Evolutionary conservation across 2,113 vertebrate genomes (phyloP).

Genomic region (Mustelus asterias): DNA sequence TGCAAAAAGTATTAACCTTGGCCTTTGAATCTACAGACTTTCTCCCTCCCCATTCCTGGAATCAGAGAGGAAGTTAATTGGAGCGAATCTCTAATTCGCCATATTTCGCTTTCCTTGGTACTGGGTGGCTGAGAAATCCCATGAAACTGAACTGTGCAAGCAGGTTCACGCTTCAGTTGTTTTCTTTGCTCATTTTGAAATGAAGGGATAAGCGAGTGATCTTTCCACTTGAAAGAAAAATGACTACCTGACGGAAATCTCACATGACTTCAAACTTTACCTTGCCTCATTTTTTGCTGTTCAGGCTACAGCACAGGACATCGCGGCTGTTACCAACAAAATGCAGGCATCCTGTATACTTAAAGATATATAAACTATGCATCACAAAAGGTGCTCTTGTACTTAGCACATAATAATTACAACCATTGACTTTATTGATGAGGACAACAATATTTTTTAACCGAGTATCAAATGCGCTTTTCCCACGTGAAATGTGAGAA

Average conservation of each 20-base stretch:
- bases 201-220: neutral
- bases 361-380: neutral
- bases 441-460: slow-evolving; percentile 39
- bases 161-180: neutral
- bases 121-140: neutral
- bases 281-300: neutral
- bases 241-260: neutral
- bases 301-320: neutral
- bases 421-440: slow-evolving; percentile 42
- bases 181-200: neutral
- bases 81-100: neutral
- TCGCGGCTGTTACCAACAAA: neutral
- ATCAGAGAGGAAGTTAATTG: no score
- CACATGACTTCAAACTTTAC: neutral
- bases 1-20: neutral
- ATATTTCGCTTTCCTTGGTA: neutral
- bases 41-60: neutral
- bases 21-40: neutral
- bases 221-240: neutral
- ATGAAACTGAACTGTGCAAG: neutral
- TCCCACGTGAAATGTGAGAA: slow-evolving; percentile 43
- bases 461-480: slow-evolving; percentile 40
- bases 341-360: neutral
- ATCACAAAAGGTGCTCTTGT: neutral
- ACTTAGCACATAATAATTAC: slow-evolving; percentile 43